Conservation (phyloP, 2,888 invertebrate species). For the Drymonia ruficornis region DNA sequence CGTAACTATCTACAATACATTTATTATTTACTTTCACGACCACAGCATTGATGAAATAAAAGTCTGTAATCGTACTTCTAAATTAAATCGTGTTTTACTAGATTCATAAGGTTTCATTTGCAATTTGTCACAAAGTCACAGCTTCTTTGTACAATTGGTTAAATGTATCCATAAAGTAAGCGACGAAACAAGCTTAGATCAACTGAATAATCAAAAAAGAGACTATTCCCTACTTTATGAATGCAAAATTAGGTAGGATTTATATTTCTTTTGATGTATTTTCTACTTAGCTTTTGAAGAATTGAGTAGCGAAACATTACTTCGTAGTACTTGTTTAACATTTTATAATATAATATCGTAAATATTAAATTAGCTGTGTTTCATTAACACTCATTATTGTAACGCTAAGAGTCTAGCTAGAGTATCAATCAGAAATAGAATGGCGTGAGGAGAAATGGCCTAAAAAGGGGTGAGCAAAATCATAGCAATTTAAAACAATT, state of each 20-base stretch:
- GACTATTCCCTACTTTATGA: conserved; percentile 17
- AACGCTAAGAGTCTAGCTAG: too few relatives aligned
- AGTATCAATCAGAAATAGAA: too few relatives aligned
- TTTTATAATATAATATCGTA: too few relatives aligned
- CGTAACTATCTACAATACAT: conserved; percentile 23
- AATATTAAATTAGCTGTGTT: too few relatives aligned
- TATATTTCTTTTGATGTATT: conserved; percentile 3
- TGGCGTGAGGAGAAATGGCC: too few relatives aligned
- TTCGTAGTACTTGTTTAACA: too few relatives aligned
- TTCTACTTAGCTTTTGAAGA: conserved; percentile 4
- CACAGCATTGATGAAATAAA: conserved; percentile 14
- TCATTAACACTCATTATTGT: too few relatives aligned
- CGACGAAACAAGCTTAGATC: conserved; percentile 8
- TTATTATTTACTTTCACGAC: conserved; percentile 44
- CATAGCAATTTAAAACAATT: neutral
- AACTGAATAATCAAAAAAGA: conserved; percentile 25
- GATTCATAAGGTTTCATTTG: neutral
- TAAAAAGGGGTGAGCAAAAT: neutral
- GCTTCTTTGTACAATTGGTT: neutral
- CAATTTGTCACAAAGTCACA: neutral
- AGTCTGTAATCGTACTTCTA: neutral
- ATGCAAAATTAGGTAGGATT: conserved; percentile 20
- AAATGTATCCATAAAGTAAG: neutral
- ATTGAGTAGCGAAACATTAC: neutral
- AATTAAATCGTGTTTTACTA: conserved; percentile 6